phyloP scores from a whole-genome alignment of 2,797 vertebrate genomes.

The Esox masquinongy region DNA sequence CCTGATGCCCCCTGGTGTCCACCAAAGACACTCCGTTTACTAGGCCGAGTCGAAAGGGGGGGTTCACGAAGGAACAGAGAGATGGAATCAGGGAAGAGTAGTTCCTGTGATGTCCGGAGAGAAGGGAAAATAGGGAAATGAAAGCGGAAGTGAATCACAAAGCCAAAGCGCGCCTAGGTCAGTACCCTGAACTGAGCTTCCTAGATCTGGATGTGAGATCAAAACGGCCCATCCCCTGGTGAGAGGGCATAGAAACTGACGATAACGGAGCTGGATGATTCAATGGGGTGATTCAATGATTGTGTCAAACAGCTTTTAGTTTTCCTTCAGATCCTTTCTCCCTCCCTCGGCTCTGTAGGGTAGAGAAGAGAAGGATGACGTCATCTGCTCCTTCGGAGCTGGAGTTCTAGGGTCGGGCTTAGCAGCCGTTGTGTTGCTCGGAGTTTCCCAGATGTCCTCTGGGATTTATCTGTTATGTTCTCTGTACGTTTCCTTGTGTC shows the following conservation, averaged over 20 bases:
- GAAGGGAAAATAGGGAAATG: conserved; percentile 41
- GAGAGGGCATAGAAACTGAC: conserved; percentile 38
- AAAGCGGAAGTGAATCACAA: conserved; percentile 57
- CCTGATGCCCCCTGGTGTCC: conserved; percentile 57
- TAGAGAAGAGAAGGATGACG: conserved; percentile 37
- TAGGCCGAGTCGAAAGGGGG: conserved; percentile 56
- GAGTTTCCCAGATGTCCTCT: conserved; percentile 63
- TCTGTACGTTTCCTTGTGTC: conserved; percentile 58
- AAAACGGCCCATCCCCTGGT: conserved; percentile 20
- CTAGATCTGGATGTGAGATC: conserved; percentile 1
- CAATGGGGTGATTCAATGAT: neutral
- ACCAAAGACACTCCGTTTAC: conserved; percentile 65
- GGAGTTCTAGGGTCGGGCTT: conserved; percentile 63
- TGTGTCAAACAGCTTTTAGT: conserved; percentile 23
- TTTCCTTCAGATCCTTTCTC: conserved; percentile 49
- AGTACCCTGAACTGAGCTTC: conserved; percentile 5
- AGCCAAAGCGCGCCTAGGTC: conserved; percentile 44
- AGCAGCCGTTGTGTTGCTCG: conserved; percentile 62
- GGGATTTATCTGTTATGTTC: conserved; percentile 64
- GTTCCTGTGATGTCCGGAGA: conserved; percentile 52
- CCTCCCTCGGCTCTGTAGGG: conserved; percentile 49
- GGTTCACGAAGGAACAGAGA: conserved; percentile 45
- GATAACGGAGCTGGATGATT: neutral
- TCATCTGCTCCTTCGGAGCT: conserved; percentile 60
- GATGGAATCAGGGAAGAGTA: conserved; percentile 64